These are phyloP conservation scores for Procapra przewalskii DNA, from an alignment of 2,113 vertebrate species.

Conservation along the genomic window DNA sequence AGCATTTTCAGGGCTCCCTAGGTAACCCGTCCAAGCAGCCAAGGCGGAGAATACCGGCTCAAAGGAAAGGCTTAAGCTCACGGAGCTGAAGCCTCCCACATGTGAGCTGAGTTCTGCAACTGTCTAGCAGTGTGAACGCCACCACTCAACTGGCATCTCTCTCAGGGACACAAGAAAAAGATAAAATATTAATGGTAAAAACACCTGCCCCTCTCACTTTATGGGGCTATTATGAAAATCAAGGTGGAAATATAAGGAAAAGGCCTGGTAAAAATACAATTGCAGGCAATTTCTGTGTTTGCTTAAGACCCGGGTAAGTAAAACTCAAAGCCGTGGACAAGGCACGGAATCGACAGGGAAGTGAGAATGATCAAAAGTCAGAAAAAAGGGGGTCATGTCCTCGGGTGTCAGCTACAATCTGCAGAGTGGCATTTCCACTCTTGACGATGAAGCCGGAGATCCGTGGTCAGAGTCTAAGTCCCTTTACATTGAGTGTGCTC, in stretches of 20 bases:
- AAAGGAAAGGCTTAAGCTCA: background rate
- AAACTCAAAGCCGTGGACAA: background rate
- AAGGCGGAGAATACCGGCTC: background rate
- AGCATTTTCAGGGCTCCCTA: background rate
- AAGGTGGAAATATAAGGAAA: background rate
- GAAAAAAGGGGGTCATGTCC: background rate
- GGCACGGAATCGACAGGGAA: background rate
- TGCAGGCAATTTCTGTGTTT: background rate
- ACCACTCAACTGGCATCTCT: background rate
- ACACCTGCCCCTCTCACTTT: background rate
- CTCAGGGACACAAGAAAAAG: fast-evolving
- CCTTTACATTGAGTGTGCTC: fast-evolving
- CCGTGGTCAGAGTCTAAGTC: background rate
- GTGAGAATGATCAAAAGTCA: background rate
- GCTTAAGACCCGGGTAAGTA: background rate
- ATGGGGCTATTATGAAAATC: background rate
- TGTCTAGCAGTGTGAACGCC: background rate
- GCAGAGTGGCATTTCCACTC: fast-evolving
- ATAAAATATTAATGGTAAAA: fast-evolving
- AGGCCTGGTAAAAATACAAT: background rate
- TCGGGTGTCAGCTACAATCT: background rate
- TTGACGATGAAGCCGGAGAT: background rate
- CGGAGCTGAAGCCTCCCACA: fast-evolving
- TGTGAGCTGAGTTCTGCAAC: fast-evolving
- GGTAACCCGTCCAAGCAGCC: too few relatives aligned